Conservation (phyloP, 2,113 vertebrate species). For the Potamarius usumacintae region DNA sequence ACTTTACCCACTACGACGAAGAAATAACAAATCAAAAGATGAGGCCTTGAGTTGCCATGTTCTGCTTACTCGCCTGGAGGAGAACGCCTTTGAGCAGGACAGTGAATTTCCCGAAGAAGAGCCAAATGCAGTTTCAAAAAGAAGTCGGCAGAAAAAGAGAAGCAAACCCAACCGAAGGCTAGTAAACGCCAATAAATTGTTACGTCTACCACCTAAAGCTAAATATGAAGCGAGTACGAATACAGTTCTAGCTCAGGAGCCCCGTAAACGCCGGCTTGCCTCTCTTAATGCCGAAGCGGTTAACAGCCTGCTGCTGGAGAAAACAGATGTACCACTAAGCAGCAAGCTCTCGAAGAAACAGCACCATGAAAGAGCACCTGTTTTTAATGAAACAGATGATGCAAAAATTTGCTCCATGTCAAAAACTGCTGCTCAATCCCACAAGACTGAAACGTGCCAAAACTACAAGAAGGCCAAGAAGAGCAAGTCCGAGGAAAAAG, state of each 20-base stretch:
- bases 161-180: slow-evolving; percentile 34
- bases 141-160: slow-evolving; percentile 37
- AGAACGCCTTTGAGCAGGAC: slow-evolving; percentile 48
- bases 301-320: slow-evolving; percentile 89
- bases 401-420: slow-evolving; percentile 34
- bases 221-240: slow-evolving; percentile 58
- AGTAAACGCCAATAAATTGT: slow-evolving; percentile 46
- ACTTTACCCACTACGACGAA: slow-evolving; percentile 85
- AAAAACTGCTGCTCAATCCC: slow-evolving; percentile 51
- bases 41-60: slow-evolving; percentile 82
- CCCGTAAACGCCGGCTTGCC: slow-evolving; percentile 88
- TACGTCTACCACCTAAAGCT: slow-evolving; percentile 46
- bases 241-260: slow-evolving; percentile 64
- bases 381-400: slow-evolving; percentile 28
- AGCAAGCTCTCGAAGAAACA: slow-evolving; percentile 68
- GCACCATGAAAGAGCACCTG: slow-evolving; percentile 57
- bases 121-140: slow-evolving; percentile 39
- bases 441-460: slow-evolving; percentile 58
- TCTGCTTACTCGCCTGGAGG: slow-evolving; percentile 83
- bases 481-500: slow-evolving; percentile 48
- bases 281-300: slow-evolving; percentile 94
- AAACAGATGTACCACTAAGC: slow-evolving; percentile 67
- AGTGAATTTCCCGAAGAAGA: slow-evolving; percentile 40
- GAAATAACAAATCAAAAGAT: slow-evolving; percentile 62
- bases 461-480: slow-evolving; percentile 63